Percentiles rank a stretch among this genome's conserved stretches.
These are phyloP conservation scores for Mesitornis unicolor DNA, from an alignment of 2,113 vertebrate genomes.

Conservation along the genomic window DNA sequence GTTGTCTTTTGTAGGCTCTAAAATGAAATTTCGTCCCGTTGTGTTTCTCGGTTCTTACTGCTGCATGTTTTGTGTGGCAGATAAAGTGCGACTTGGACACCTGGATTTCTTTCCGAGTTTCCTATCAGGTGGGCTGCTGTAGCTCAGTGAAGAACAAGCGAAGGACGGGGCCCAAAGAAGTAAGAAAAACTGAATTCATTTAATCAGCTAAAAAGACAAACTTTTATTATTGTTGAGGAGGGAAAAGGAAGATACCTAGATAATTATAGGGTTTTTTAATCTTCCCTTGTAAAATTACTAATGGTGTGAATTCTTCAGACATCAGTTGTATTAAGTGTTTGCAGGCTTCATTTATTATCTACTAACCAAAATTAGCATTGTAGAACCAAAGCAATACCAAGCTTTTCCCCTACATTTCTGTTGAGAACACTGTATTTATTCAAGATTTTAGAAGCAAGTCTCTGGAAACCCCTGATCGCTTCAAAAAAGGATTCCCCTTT, in stretches of 20 bases:
- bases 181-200: constrained; percentile 75
- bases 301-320: constrained; percentile 70
- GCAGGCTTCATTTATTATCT: constrained; percentile 73
- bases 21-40: background rate
- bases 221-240: constrained; percentile 73
- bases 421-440: constrained; percentile 80
- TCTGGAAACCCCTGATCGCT: constrained; percentile 75
- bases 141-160: background rate
- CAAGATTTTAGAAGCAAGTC: constrained; percentile 74
- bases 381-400: constrained; percentile 80
- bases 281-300: constrained; percentile 71
- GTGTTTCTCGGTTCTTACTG: background rate
- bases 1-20: background rate
- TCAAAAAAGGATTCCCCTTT: constrained; percentile 82
- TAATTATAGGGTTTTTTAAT: constrained; percentile 56
- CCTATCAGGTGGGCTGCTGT: background rate
- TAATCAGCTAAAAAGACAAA: constrained; percentile 77
- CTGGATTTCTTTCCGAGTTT: background rate
- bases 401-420: constrained; percentile 76
- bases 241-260: constrained; percentile 59
- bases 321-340: constrained; percentile 74
- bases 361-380: constrained; percentile 70
- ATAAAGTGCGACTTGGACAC: background rate
- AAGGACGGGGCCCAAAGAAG: constrained; percentile 19
- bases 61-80: background rate